Evolutionary conservation across 2,888 invertebrate genomes (phyloP), one percentile per base, ranked within the genome.

Genomic region (Mycalesis mineus): DNA sequence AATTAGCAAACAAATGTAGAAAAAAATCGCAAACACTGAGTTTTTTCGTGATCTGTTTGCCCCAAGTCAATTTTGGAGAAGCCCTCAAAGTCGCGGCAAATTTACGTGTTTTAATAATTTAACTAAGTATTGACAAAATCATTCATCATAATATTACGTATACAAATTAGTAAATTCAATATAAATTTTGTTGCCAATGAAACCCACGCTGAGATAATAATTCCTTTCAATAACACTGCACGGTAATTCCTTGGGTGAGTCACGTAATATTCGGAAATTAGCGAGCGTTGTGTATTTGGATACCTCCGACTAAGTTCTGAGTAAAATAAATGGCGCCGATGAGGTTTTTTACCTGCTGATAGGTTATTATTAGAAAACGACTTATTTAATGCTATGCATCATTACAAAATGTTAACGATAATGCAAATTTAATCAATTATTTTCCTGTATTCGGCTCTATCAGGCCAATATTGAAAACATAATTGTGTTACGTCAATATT

Each of bases 191-290:
- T 11, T 15, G 4, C 31, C 52, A 52, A 42, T n/a, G 14, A 42
- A 42, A 36, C 42, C 52, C 14, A 52, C 52, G 52, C 52, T 17
- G 2, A 11, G 42, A 33, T 41, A 41, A 31, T 51, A 29, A 13
- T 29, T 31, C 45, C 15, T 52, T 39, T 22, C 22, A 52, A 29
- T 17, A 44, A 13, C 44, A 42, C n/a, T n/a, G n/a, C 17, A 14
- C 31, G 44, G 53, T 53, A 28, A 37, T 52, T 44, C 22, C 44
- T 42, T 31, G 17, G 29, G 48, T 57, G 56, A 60, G 28, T 57
- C 56, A 57, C 31, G 15, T 41, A 51, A 28, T 51, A 33, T 50
- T 55, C 37, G 29, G 51, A 41, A 50, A 47, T 15, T 17, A 13
- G 22, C 44, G 15, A 52, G 15, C 31, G 41, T 14, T 51, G 22